Conservation (phyloP, 2,113 vertebrate species). For the Lagopus muta region DNA sequence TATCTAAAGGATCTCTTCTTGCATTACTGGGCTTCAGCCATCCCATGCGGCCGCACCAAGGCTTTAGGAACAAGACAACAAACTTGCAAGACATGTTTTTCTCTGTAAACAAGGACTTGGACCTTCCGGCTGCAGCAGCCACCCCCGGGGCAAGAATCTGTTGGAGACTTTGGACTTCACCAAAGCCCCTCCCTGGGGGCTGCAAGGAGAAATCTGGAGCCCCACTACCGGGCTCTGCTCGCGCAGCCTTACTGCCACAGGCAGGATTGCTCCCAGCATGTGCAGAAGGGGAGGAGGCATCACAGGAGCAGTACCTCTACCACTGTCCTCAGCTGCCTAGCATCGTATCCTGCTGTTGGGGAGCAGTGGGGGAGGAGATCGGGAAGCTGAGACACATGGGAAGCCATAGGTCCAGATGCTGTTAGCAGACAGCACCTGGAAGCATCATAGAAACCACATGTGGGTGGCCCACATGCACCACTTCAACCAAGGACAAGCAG, state of each 20-base stretch:
- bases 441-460: not conserved
- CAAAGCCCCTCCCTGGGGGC: not conserved
- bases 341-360: not conserved
- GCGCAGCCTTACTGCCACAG: fast-evolving
- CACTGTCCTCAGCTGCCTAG: not conserved
- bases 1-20: not conserved
- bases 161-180: constrained; percentile 27
- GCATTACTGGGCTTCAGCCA: not conserved
- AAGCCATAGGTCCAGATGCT: not conserved
- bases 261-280: not conserved
- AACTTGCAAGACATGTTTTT: constrained; percentile 34
- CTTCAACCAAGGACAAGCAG: constrained; percentile 32
- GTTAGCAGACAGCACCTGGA: not conserved
- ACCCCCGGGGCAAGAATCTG: not conserved
- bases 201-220: not conserved
- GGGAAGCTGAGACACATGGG: not conserved
- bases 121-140: constrained; percentile 6
- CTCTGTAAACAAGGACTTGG: constrained; percentile 65
- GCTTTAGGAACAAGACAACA: constrained; percentile 20
- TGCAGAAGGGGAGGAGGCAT: not conserved
- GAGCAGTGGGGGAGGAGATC: not conserved
- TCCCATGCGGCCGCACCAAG: not conserved
- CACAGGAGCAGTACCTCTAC: not conserved
- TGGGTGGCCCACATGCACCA: fast-evolving
- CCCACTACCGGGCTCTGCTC: not conserved